phyloP scores from a whole-genome alignment of 2,888 invertebrate species.

The Acronicta alni region DNA sequence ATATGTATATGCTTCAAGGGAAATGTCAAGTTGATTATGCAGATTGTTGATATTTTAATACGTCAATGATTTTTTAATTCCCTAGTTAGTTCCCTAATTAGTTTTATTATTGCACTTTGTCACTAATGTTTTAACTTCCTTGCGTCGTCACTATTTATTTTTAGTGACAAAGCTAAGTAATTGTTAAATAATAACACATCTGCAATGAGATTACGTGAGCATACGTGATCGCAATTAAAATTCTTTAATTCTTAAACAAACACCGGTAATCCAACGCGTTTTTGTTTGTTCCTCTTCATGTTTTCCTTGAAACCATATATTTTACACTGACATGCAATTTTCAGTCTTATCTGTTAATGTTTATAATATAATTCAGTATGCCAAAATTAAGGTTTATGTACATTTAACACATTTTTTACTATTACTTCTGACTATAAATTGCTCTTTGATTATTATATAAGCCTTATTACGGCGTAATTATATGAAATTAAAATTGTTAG shows the following conservation, averaged over 20 bases:
- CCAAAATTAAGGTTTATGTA: not conserved
- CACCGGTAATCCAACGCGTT: slow-evolving; percentile 21
- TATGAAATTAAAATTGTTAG: slow-evolving; percentile 13
- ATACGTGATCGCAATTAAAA: slow-evolving; percentile 40
- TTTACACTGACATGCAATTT: not conserved
- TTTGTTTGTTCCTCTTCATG: slow-evolving; percentile 35
- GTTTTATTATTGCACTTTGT: too few relatives aligned
- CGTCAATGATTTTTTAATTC: too few relatives aligned
- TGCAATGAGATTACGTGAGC: slow-evolving; percentile 37
- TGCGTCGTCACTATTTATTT: slow-evolving; percentile 16
- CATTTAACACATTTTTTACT: not conserved
- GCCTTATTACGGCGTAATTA: not conserved
- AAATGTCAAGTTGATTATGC: too few relatives aligned
- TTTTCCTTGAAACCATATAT: slow-evolving; percentile 24
- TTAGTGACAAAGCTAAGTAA: slow-evolving; percentile 7
- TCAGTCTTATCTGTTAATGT: accelerated
- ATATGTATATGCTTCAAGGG: too few relatives aligned
- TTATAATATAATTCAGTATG: slow-evolving; percentile 2
- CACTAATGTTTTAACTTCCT: not conserved
- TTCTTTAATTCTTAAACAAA: slow-evolving; percentile 51
- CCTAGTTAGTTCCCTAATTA: too few relatives aligned
- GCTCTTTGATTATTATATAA: slow-evolving; percentile 8
- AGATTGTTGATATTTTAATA: too few relatives aligned
- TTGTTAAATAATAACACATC: slow-evolving; percentile 18
- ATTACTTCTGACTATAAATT: not conserved